phyloP scores from a whole-genome alignment of 2,797 vertebrate genomes.

The Pangasius sanitwongsei region DNA sequence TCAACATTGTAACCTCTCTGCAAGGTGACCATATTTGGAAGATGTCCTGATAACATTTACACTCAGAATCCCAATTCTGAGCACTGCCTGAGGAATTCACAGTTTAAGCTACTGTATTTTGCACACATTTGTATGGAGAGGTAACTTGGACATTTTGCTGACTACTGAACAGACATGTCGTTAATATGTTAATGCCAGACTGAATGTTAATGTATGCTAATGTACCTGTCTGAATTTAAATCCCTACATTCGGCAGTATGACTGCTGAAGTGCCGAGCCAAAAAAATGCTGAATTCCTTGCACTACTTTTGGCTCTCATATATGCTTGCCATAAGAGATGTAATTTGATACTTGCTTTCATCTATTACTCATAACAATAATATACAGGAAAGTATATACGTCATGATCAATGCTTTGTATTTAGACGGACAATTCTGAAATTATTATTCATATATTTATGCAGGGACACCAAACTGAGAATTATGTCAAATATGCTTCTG shows the following conservation, averaged over 20 bases:
- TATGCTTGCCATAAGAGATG: background rate
- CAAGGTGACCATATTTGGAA: too few species aligned
- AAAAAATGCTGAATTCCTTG: background rate
- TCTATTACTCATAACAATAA: background rate
- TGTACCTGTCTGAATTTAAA: background rate
- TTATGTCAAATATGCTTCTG: too few species aligned
- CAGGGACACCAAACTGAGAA: background rate
- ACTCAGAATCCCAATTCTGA: background rate
- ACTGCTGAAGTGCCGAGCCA: background rate
- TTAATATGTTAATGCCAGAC: background rate
- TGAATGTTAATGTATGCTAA: background rate
- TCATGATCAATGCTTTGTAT: background rate
- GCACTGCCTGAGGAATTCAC: background rate
- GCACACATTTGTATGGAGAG: background rate
- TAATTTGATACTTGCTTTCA: background rate
- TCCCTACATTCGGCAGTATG: background rate
- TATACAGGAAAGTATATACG: background rate
- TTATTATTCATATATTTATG: too few species aligned
- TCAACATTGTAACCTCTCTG: background rate
- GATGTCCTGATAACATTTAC: background rate
- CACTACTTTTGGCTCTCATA: background rate
- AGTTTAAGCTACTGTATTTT: too few species aligned
- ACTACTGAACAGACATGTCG: background rate
- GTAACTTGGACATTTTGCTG: background rate
- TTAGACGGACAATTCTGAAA: background rate